Evolutionary conservation across 2,797 vertebrate genomes (phyloP).

Genomic region (Lerista edwardsae): DNA sequence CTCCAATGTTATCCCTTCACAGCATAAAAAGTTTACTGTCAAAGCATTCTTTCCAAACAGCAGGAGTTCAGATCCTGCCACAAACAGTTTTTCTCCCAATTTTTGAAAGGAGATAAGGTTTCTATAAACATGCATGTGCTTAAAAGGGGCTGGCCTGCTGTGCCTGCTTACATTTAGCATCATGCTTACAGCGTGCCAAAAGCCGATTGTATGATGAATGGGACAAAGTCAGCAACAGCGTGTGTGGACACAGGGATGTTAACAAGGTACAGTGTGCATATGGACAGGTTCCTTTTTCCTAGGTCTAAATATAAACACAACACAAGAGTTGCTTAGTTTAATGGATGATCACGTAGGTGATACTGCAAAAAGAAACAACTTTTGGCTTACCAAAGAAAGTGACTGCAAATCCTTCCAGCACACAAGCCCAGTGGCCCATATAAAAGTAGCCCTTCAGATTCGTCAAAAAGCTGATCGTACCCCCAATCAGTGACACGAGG

Average conservation of each 20-base stretch:
- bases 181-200: accelerated
- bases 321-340: neutral
- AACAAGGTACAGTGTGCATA: neutral
- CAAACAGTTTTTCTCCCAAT: neutral
- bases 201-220: neutral
- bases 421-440: slow-evolving; percentile 88
- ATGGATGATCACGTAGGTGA: neutral
- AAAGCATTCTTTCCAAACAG: neutral
- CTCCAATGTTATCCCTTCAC: neutral
- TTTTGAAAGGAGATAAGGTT: neutral
- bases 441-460: slow-evolving; percentile 90
- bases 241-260: neutral
- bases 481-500: slow-evolving; percentile 87
- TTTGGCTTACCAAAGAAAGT: slow-evolving; percentile 90
- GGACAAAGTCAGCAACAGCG: neutral
- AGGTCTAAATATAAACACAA: neutral
- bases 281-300: accelerated
- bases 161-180: neutral
- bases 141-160: neutral
- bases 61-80: neutral
- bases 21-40: neutral
- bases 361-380: slow-evolving; percentile 19
- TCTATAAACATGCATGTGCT: neutral
- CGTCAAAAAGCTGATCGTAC: slow-evolving; percentile 87
- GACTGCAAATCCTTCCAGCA: slow-evolving; percentile 92